phyloP scores from a whole-genome alignment of 2,797 vertebrate species.

The Eospalax fontanierii region DNA sequence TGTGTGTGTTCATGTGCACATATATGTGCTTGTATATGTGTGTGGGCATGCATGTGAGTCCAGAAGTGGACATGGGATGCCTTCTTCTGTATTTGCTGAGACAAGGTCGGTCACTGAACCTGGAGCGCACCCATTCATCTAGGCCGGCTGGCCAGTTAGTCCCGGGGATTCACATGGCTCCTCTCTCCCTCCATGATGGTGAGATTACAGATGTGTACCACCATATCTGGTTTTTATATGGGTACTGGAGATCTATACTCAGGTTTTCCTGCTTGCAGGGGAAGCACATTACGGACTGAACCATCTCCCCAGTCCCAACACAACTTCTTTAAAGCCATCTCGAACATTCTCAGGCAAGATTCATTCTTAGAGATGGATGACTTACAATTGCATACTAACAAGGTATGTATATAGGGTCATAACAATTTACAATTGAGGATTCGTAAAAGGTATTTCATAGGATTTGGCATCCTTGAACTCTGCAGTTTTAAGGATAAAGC shows the following conservation, averaged over 20 bases:
- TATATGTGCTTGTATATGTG: background rate
- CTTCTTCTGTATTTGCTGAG: background rate
- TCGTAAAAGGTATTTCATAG: background rate
- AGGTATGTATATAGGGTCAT: background rate
- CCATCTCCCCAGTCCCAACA: background rate
- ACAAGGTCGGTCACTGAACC: background rate
- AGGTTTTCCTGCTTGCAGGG: background rate
- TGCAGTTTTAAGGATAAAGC: background rate
- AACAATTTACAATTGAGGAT: background rate
- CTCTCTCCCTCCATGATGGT: background rate
- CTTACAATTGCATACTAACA: background rate
- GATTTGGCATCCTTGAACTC: background rate
- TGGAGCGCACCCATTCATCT: background rate
- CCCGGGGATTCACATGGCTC: background rate
- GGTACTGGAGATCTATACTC: background rate
- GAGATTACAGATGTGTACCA: too few relatives aligned
- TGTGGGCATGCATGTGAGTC: background rate
- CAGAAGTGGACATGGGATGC: background rate
- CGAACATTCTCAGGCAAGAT: background rate
- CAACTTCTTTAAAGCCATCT: conserved; percentile 34
- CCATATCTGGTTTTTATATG: too few relatives aligned
- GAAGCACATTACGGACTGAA: background rate
- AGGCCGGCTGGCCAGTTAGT: background rate
- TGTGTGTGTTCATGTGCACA: too few relatives aligned
- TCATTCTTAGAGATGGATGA: background rate